Percentiles rank a stretch among this genome's conserved stretches.
These are phyloP conservation scores for Ancistrus triradiatus DNA, from an alignment of 2,113 vertebrate species.

Conservation along the genomic window DNA sequence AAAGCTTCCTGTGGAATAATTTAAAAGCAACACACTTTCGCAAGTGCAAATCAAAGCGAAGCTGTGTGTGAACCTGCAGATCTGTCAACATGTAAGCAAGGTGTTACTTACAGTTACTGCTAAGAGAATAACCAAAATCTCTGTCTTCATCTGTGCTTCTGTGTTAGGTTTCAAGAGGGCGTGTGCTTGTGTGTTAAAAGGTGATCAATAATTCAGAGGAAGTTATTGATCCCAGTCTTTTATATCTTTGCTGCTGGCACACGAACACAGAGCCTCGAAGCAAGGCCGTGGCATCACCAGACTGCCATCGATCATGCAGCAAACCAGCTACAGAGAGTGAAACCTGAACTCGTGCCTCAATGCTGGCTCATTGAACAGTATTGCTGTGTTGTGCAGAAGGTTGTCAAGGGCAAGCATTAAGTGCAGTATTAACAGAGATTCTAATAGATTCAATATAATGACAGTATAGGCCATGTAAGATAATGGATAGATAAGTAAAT, in stretches of 20 bases:
- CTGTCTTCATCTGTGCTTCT: neutral
- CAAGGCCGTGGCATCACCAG: slow-evolving; percentile 30
- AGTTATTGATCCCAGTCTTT: slow-evolving; percentile 48
- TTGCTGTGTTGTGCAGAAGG: slow-evolving; percentile 32
- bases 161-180: neutral
- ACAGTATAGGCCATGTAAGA: too few relatives aligned
- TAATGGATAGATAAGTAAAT: too few relatives aligned
- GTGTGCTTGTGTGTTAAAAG: slow-evolving; percentile 34
- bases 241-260: slow-evolving; percentile 45
- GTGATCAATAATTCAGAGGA: slow-evolving; percentile 54
- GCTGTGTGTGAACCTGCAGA: slow-evolving; percentile 25
- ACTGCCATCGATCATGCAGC: slow-evolving; percentile 41
- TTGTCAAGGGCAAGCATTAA: slow-evolving; percentile 10
- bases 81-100: slow-evolving; percentile 32
- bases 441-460: neutral
- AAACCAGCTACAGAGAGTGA: slow-evolving; percentile 9
- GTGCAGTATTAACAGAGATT: too few relatives aligned
- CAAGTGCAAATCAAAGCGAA: too few relatives aligned
- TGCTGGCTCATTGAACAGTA: slow-evolving; percentile 5
- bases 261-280: slow-evolving; percentile 36
- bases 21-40: too few relatives aligned
- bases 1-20: too few relatives aligned
- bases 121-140: slow-evolving; percentile 16
- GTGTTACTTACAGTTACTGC: slow-evolving; percentile 12
- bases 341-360: slow-evolving; percentile 28